Evolutionary conservation across 2,797 vertebrate species (phyloP), one percentile per base, ranked within the genome.

Genomic region (Monodelphis domestica): DNA sequence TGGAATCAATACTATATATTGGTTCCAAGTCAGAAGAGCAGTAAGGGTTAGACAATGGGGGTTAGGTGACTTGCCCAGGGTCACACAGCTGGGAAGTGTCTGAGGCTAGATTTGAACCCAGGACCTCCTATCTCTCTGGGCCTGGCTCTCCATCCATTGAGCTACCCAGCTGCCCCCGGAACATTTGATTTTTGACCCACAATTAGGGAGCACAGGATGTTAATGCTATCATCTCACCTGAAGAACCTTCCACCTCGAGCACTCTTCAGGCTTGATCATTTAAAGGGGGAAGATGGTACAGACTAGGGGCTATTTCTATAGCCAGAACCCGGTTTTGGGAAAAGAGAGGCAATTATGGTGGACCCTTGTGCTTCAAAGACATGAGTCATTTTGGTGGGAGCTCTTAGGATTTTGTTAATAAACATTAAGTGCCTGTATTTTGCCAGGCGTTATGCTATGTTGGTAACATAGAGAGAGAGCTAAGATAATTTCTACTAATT

Each of bases 281-380:
- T 12, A 89, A n/a, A 51, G n/a, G n/a, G 12, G 14, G 38, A 59
- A 78, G 33, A 90, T 87, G 29, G 54, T 4, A 33, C 56, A 54
- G 29, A 59, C 29, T 30, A 52, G 28, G 33, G 63, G 33, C 33
- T 11, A 2, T 63, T 63, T 51, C 45, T 63, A 1, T 56, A 90
- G 78, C 56, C 38, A 53, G 93, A 87, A 29, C 89, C 88, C 88
- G 53, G 89, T 88, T 24, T 29, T 38, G 93, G 87, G 87, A 50
- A 5, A 28, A 51, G 91, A 63, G 0, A 30, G 50, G 63, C 54
- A 0, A 54, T 89, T 59, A 9, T 12, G 88, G 89, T 57, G 28
- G 90, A 54, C 38, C 30, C 78, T 50, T 15, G 0, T 1, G 29
- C 33, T 63, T 63, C 90, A 55, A 51, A 26, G 5, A 24, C 14